Base-by-base conservation (phyloP, 2,797 vertebrate species). In the Sebastes minor region DNA sequence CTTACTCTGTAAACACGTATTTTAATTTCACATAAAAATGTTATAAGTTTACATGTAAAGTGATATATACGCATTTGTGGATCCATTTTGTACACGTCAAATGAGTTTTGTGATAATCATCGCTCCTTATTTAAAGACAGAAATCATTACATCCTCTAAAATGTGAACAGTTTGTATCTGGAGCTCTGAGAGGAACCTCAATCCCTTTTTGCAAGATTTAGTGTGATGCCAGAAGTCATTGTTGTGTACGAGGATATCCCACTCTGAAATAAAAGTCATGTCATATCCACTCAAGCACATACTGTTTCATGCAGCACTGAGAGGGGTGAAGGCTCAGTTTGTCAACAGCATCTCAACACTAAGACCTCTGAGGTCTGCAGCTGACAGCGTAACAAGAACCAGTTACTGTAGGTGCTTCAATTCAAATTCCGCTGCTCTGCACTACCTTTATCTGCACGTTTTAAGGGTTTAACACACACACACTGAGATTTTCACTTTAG, bases 301-400 rank as follows among this genome's bases (percentile, higher is more conserved):
- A 59, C 59, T 68, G 56, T 46, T 57, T 78, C 78, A 75, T 63
- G 73, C 81, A 64, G 74, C 79, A 33, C 33, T 67, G 42, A 75
- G 77, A 83, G 78, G 14, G 32, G 28, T 28, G 27, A 79, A 69
- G 55, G 65, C 68, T 83, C 77, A 38, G 67, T 84, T 83, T 89
- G 80, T 86, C 79, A 85, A 68, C 80, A 77, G 74, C 61, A 52
- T 85, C 71, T 84, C 80, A 63, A 52, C 71, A 66, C 32, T 14
- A 52, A 79, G 49, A 76, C 80, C 70, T 72, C 78, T 65, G 73
- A 78, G 73, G 74, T 81, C 70, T 65, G 49, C 13, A 4, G 32
- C 53, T 63, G 78, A 66, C 72, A 79, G 61, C n/a, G 4, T 56
- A 83, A 76, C 76, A 62, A 84, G 30, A 79, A 18, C 35, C 30